Base-by-base conservation (phyloP, 1,140 invertebrate genomes). In the Drusus annulatus region DNA sequence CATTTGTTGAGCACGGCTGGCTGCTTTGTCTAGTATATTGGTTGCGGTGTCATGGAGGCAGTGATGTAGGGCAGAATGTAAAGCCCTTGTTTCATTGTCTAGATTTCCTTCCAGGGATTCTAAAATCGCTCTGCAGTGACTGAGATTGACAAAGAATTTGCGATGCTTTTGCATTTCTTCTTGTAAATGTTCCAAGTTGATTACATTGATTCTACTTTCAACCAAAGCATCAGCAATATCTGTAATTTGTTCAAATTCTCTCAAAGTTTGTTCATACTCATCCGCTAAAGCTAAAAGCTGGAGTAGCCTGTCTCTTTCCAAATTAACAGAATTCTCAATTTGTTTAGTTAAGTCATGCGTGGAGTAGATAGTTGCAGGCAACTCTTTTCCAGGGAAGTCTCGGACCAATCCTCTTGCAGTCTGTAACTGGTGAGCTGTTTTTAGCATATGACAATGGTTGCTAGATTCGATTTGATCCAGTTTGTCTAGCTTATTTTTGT, bases 101-200 rank as follows among this genome's bases (percentile, higher is more conserved):
- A 97, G 88, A 87, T 96, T 95, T 81, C 93, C 93, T 87, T 96
- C 95, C 16, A 97, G 86, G 0, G 95, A 96, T 87, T 97, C 95
- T 19, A 97, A 87, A 81, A 96, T 95, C 23, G 93, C 93, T 84
- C 94, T 91, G 84, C 96, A 97, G 79, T 96, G 95, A 84, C 95
- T 96, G 10, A 97, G 87, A 84, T 96, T 96, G 0, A 95, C 94
- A 85, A 97, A 97, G 88, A 97, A 96, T 85, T 96, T 96, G 56
- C 95, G 91, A 85, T 96, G 95, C 85, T 96, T 97, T 83, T 96
- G 95, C 87, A 97, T 95, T 89, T 96, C 96, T 84, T 96, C 94
- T 84, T 95, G 94, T 10, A 97, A 87, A 84, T 96, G 94, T 83
- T 94, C 92, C 74, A 96, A 88, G 82, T 93, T 93, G 52, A 90